Base-by-base conservation (phyloP, 2,113 vertebrate species). In the Otus sunia region DNA sequence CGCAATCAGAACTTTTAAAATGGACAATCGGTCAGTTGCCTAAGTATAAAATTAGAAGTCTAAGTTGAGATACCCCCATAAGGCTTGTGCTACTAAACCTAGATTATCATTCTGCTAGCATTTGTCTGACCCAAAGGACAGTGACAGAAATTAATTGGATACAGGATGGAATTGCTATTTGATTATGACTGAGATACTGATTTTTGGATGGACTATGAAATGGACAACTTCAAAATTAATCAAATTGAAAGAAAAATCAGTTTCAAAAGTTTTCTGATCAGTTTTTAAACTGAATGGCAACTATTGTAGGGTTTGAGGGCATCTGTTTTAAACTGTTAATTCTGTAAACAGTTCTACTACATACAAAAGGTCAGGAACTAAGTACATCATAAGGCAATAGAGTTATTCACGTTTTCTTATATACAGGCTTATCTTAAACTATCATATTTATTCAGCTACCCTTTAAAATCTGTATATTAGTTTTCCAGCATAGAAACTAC, bases 11-110 rank as follows among this genome's bases (percentile, higher is more conserved):
- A 49, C 3, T 53, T 53, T 39, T 86, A 30, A 53, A 86, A 69
- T 12, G 10, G 10, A 34, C 0, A 1, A 58, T n/a, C 58, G 34
- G 12, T 76, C 36, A 45, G 25, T 53, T 88, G 11, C 1, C 8
- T 62, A 71, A 59, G 26, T 53, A 50, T 76, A 58, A 78, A 73
- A 76, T 62, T 66, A 53, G 30, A 86, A 73, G 12, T n/a, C 10
- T 73, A 39, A 11, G 11, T 49, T 68, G 25, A 86, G 14, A 19
- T 15, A 86, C 8, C 2, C 13, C 2, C 12, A 4, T n/a, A 66
- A 76, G 26, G 12, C 13, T 62, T 64, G 19, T 73, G 29, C 30
- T 62, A 18, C 60, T 74, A 83, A 84, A 77, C 10, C 49, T 2
- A 78, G 17, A 68, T 78, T 52, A 75, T 4, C 8, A 84, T 92